These are phyloP conservation scores for Hirundo rustica DNA, from an alignment of 2,797 vertebrate species.

Conservation along the genomic window DNA sequence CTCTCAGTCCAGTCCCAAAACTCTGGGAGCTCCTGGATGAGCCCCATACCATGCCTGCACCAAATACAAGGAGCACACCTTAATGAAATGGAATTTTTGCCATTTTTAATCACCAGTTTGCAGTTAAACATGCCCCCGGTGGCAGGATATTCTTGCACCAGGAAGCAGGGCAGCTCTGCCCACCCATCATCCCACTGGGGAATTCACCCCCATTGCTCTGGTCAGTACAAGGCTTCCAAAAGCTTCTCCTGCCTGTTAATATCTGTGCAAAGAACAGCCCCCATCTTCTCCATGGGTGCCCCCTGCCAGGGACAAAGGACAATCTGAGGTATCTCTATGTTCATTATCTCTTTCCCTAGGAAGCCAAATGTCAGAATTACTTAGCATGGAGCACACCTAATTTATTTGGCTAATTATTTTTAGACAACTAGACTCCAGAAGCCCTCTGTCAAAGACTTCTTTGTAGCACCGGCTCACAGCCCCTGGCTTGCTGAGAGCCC, in stretches of 20 bases:
- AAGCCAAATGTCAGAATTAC: not conserved
- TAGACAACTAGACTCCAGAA: not conserved
- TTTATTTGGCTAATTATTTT: conserved; percentile 14
- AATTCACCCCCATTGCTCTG: not conserved
- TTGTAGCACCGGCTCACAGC: not conserved
- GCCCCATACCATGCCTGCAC: fast-evolving
- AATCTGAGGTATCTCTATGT: not conserved
- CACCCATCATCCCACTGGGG: not conserved
- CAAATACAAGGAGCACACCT: not conserved
- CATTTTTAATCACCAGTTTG: not conserved
- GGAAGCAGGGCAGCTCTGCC: not conserved
- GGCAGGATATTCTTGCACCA: fast-evolving
- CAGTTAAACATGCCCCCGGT: not conserved
- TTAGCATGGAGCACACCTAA: not conserved
- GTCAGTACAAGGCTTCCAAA: not conserved
- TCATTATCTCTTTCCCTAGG: not conserved
- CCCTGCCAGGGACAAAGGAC: not conserved
- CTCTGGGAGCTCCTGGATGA: not conserved
- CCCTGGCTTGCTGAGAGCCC: not conserved
- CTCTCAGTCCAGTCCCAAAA: fast-evolving
- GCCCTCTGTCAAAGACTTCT: not conserved
- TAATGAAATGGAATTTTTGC: not conserved
- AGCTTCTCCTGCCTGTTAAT: not conserved
- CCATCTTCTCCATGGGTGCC: not conserved
- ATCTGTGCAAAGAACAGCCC: not conserved